phyloP scores from a whole-genome alignment of 2,888 invertebrate species.

The Sesia bembeciformis region DNA sequence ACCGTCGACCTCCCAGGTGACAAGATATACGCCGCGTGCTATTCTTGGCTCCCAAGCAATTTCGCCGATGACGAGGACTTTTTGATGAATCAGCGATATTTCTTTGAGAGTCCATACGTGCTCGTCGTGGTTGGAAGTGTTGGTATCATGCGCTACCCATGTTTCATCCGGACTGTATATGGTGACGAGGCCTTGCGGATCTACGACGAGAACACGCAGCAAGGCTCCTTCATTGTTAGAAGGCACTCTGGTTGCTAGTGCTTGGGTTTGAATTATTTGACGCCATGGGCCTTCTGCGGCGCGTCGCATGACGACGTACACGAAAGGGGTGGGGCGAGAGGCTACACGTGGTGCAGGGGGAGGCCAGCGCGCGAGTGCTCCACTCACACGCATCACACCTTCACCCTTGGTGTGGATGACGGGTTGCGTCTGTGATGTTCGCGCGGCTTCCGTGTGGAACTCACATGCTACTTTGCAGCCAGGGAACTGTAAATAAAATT shows the following conservation, averaged over 20 bases:
- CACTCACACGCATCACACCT: slow-evolving; percentile 77
- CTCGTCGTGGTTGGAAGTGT: slow-evolving; percentile 62
- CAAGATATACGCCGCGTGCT: slow-evolving; percentile 80
- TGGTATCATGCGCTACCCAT: slow-evolving; percentile 71
- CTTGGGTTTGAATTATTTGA: slow-evolving; percentile 79
- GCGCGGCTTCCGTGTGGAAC: slow-evolving; percentile 78
- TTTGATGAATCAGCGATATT: slow-evolving; percentile 82
- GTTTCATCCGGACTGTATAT: slow-evolving; percentile 81
- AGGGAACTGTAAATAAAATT: slow-evolving; percentile 72
- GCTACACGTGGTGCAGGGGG: slow-evolving; percentile 73
- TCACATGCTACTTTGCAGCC: slow-evolving; percentile 83
- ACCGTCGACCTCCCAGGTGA: slow-evolving; percentile 89
- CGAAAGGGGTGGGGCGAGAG: slow-evolving; percentile 75
- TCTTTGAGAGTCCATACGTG: slow-evolving; percentile 78
- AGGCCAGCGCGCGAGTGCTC: slow-evolving; percentile 78
- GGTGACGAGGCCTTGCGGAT: slow-evolving; percentile 80
- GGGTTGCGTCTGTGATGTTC: slow-evolving; percentile 78
- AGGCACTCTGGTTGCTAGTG: slow-evolving; percentile 77
- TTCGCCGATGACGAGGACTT: slow-evolving; percentile 81
- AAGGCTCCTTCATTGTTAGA: slow-evolving; percentile 78
- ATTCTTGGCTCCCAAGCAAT: slow-evolving; percentile 82
- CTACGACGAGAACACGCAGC: slow-evolving; percentile 80
- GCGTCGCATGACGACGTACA: slow-evolving; percentile 82
- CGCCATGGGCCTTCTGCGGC: slow-evolving; percentile 78
- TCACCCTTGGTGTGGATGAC: slow-evolving; percentile 82